These are phyloP conservation scores for Thunnus albacares DNA, from an alignment of 2,797 vertebrate genomes.

Conservation along the genomic window DNA sequence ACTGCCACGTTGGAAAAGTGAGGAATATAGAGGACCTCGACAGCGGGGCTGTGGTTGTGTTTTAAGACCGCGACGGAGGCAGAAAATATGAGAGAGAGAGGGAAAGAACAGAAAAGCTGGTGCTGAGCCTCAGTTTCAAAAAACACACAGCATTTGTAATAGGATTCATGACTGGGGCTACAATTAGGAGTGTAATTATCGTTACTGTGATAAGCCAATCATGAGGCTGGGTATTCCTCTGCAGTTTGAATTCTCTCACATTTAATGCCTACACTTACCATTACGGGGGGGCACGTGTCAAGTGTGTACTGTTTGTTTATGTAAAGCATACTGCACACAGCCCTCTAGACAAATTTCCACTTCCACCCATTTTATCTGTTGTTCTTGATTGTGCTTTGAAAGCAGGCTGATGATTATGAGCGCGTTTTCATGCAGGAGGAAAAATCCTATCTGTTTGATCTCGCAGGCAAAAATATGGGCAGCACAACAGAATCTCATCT, in stretches of 20 bases:
- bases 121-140: slow-evolving; percentile 30
- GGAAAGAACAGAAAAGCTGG: slow-evolving; percentile 15
- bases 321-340: slow-evolving; percentile 48
- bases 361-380: slow-evolving; percentile 59
- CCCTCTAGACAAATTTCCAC: slow-evolving; percentile 54
- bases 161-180: slow-evolving; percentile 61
- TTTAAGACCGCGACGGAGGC: slow-evolving; percentile 34
- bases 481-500: slow-evolving; percentile 80
- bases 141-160: slow-evolving; percentile 58
- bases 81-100: slow-evolving; percentile 22
- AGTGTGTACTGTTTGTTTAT: slow-evolving; percentile 69
- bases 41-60: slow-evolving; percentile 18
- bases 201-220: slow-evolving; percentile 65
- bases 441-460: slow-evolving; percentile 80
- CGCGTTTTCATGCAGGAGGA: slow-evolving; percentile 64
- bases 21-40: neutral
- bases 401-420: slow-evolving; percentile 63
- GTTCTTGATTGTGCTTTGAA: slow-evolving; percentile 66
- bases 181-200: slow-evolving; percentile 64
- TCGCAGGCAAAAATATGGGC: slow-evolving; percentile 79
- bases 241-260: slow-evolving; percentile 37
- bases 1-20: slow-evolving; percentile 45
- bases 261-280: slow-evolving; percentile 47
- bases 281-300: slow-evolving; percentile 38
- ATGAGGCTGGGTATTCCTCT: slow-evolving; percentile 46